These are phyloP conservation scores for Rhimphoctona megacephalus DNA, from an alignment of 2,888 invertebrate species.

Conservation along the genomic window DNA sequence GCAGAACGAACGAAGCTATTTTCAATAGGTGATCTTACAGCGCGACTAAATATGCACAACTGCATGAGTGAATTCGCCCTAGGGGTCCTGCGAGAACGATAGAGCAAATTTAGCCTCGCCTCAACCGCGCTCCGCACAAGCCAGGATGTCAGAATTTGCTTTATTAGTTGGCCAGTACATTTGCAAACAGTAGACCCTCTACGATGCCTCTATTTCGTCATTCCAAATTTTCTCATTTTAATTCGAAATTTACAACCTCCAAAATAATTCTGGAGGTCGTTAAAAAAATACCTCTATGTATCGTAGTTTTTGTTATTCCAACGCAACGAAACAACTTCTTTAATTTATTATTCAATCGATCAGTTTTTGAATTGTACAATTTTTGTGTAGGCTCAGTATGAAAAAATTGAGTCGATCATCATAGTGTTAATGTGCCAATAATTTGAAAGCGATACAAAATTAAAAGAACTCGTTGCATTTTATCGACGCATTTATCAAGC, in stretches of 20 bases:
- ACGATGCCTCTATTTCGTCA: background rate
- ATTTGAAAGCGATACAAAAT: background rate
- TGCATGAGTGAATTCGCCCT: constrained; percentile 9
- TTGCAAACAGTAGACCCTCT: background rate
- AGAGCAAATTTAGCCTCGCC: constrained; percentile 10
- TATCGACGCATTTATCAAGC: background rate
- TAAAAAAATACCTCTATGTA: background rate
- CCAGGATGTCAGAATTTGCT: constrained; percentile 8
- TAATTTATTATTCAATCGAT: background rate
- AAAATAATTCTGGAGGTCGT: background rate
- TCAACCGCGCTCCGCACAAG: background rate
- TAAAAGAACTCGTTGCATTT: background rate
- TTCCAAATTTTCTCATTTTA: background rate
- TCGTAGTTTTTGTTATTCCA: background rate
- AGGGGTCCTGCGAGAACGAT: constrained; percentile 3
- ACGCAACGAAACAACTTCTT: background rate
- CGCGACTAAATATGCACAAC: constrained; percentile 16
- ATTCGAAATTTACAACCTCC: background rate
- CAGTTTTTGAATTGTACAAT: background rate
- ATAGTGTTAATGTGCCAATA: background rate
- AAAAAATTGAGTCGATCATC: background rate
- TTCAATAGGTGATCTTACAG: constrained; percentile 42
- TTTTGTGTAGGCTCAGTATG: too few species aligned
- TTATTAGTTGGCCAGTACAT: constrained; percentile 7
- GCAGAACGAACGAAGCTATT: background rate